Evolutionary conservation across 2,888 invertebrate species (phyloP).

Genomic region (Drosophila prostipennis): DNA sequence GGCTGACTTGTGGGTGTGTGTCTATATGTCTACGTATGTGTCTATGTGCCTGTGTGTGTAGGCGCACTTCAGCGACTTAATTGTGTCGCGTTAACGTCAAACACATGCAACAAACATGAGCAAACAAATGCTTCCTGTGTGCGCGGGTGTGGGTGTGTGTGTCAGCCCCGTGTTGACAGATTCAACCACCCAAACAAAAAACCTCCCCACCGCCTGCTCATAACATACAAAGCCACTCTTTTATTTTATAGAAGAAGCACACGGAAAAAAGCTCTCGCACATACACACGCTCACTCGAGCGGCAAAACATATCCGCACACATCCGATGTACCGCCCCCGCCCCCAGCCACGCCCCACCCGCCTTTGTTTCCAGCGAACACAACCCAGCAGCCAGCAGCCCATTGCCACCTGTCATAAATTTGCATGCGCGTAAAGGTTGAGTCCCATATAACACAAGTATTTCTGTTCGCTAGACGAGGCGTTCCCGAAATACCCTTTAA

Average conservation of each 20-base stretch:
- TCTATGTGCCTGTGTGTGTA: conserved; percentile 9
- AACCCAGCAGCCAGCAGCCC: conserved; percentile 52
- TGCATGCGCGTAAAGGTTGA: conserved; percentile 68
- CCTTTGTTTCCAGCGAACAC: conserved; percentile 24
- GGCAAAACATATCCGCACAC: conserved; percentile 79
- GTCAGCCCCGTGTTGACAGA: conserved; percentile 68
- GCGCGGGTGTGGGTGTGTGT: conserved; percentile 11
- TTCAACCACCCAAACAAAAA: conserved; percentile 75
- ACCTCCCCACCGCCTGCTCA: conserved; percentile 44
- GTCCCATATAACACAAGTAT: conserved; percentile 28
- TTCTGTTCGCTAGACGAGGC: conserved; percentile 1
- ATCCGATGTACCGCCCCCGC: conserved; percentile 62
- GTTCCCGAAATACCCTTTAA: conserved; percentile 50
- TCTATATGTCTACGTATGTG: conserved; percentile 2
- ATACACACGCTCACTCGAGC: conserved; percentile 74
- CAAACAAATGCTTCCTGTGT: conserved; percentile 67
- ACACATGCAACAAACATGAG: conserved; percentile 78
- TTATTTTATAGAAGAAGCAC: conserved; percentile 66
- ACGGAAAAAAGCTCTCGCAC: conserved; percentile 37
- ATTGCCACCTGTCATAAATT: conserved; percentile 78
- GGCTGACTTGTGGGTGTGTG: conserved; percentile 45
- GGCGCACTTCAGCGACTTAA: conserved; percentile 79
- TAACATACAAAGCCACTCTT: conserved; percentile 65
- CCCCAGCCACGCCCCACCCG: conserved; percentile 1
- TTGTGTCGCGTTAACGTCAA: conserved; percentile 80